These are phyloP conservation scores for Spizella passerina DNA, from an alignment of 2,797 vertebrate genomes.

Conservation along the genomic window DNA sequence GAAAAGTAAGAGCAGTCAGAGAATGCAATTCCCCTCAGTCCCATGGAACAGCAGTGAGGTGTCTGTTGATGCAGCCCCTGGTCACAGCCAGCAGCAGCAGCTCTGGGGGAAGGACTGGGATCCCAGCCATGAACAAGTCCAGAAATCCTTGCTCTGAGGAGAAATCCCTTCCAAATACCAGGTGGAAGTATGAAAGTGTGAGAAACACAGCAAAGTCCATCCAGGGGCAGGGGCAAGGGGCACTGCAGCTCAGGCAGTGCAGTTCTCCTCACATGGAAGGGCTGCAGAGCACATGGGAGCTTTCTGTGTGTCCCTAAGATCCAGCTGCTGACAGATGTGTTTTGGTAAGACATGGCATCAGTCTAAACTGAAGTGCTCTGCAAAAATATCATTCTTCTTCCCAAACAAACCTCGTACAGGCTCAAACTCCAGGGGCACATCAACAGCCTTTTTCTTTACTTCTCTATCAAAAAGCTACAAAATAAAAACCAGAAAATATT, in stretches of 20 bases:
- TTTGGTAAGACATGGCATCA: slow-evolving; percentile 31
- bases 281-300: rapidly evolving
- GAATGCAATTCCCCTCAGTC: neutral
- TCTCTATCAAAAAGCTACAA: slow-evolving; percentile 89
- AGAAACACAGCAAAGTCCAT: neutral
- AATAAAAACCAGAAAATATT: neutral
- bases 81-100: neutral
- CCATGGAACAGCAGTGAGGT: neutral
- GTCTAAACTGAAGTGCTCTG: slow-evolving; percentile 82
- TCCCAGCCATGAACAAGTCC: neutral
- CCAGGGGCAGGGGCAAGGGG: neutral
- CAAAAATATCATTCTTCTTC: slow-evolving; percentile 78
- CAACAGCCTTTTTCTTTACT: slow-evolving; percentile 76
- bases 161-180: neutral
- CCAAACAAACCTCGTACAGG: slow-evolving; percentile 81
- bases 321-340: neutral
- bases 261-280: neutral
- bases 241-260: neutral
- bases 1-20: neutral
- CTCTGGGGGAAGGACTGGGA: neutral
- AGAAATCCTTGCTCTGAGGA: neutral
- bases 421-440: slow-evolving; percentile 87
- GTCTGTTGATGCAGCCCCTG: rapidly evolving
- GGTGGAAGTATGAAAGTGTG: rapidly evolving
- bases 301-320: neutral